Base-by-base conservation (phyloP, 2,113 vertebrate species). In the Corythaixoides concolor region DNA sequence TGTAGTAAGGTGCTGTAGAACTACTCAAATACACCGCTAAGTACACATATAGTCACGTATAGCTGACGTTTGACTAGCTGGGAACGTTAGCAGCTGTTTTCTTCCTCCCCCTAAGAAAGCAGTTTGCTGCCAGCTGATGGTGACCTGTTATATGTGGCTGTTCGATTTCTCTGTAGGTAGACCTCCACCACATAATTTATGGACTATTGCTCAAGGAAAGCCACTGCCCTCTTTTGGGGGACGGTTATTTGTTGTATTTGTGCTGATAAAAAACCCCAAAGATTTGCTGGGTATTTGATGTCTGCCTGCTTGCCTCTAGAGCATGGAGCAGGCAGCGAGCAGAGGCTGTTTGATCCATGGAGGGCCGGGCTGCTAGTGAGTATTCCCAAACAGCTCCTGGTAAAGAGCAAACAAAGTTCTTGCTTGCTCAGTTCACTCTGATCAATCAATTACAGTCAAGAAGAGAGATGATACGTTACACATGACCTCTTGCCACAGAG, bases 21-120 rank as follows among this genome's bases (percentile, higher is more conserved):
- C 60, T 33, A 47, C n/a, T 20, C 33, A 24, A 27, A 30, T 1
- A 41, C 12, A 30, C 14, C 20, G 28, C 27, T 19, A 56, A n/a
- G 24, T 1, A n/a, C 0, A 6, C 2, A 2, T 1, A 20, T 0
- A 8, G 22, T 11, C 35, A 41, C 32, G 47, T 37, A 50, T 0
- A 74, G 37, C 28, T 35, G 50, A 45, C 22, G 14, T n/a, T 33
- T 33, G 47, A 39, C 49, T 15, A 53, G 12, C 20, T 53, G 15
- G 10, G 33, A 86, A 11, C 16, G 1, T 10, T 1, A 50, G 47
- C 50, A 70, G 63, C 8, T 1, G 3, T 30, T 58, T 85, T 56
- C 45, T 69, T 58, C 16, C 39, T 69, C 45, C 62, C 60, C 35
- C 67, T 24, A 6, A 62, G 49, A 35, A 30, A 83, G 75, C 1